phyloP scores from a whole-genome alignment of 2,888 invertebrate species.

The Eucriotettix oculatus region DNA sequence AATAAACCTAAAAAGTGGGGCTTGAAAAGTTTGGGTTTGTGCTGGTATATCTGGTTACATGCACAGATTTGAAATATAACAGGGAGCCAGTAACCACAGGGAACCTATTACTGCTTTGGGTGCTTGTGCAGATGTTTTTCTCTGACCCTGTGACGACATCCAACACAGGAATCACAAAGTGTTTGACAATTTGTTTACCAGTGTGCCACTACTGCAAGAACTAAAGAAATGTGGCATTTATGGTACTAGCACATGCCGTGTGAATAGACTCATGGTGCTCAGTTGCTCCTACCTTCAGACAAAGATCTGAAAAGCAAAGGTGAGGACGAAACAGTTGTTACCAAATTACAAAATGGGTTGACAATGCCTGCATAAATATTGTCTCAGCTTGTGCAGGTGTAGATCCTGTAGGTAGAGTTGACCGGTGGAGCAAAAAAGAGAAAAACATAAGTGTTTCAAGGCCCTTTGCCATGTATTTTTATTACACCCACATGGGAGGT shows the following conservation, averaged over 20 bases:
- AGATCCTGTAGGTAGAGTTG: neutral
- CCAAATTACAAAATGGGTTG: conserved; percentile 6
- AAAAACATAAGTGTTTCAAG: neutral
- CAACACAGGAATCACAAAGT: neutral
- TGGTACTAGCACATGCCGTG: neutral
- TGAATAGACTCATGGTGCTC: neutral
- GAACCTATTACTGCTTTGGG: neutral
- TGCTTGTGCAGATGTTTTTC: neutral
- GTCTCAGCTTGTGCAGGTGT: neutral
- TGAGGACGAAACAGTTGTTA: neutral
- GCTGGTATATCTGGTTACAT: neutral
- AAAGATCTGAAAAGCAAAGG: neutral
- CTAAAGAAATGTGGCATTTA: neutral
- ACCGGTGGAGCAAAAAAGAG: neutral
- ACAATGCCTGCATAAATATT: conserved; percentile 2
- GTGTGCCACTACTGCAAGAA: neutral
- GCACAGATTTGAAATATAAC: neutral
- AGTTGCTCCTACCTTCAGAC: neutral
- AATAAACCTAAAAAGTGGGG: neutral
- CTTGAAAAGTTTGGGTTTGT: neutral
- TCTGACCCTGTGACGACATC: neutral
- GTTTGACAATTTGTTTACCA: neutral
- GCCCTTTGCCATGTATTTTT: neutral
- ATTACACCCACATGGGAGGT: conserved; percentile 4
- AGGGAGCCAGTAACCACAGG: neutral